phyloP scores from a whole-genome alignment of 2,797 vertebrate species.

The Molossus alvarezi region DNA sequence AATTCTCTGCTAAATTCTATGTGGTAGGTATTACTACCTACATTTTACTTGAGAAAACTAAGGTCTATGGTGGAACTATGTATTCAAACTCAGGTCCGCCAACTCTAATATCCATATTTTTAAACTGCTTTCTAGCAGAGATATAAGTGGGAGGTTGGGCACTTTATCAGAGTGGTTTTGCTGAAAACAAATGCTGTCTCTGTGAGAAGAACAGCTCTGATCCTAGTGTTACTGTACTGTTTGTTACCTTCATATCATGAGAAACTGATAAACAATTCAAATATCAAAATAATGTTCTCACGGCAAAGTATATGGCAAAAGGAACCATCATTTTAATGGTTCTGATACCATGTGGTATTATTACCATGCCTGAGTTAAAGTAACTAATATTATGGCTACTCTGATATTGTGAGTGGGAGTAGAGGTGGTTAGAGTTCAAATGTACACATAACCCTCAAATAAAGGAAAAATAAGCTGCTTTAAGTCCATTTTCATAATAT shows the following conservation, averaged over 20 bases:
- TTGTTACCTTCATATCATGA: neutral
- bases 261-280: constrained; percentile 55
- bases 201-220: constrained; percentile 32
- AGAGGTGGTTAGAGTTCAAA: constrained; percentile 29
- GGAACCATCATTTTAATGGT: constrained; percentile 41
- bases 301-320: constrained; percentile 17
- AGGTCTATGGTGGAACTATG: constrained; percentile 48
- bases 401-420: constrained; percentile 17
- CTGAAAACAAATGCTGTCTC: constrained; percentile 61
- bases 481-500: constrained; percentile 57
- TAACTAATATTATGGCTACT: constrained; percentile 42
- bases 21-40: constrained; percentile 37
- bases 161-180: constrained; percentile 11
- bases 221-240: neutral
- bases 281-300: constrained; percentile 55
- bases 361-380: constrained; percentile 14
- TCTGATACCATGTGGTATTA: neutral
- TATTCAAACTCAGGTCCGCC: neutral
- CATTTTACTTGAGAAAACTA: constrained; percentile 62
- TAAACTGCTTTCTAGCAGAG: neutral
- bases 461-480: constrained; percentile 65
- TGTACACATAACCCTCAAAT: constrained; percentile 25
- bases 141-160: neutral
- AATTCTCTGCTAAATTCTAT: constrained; percentile 58
- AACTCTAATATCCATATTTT: constrained; percentile 13